Percentiles rank a stretch among this genome's conserved stretches.
Evolutionary conservation across 2,797 vertebrate species (phyloP).

Genomic region (Anabacerthia variegaticeps): DNA sequence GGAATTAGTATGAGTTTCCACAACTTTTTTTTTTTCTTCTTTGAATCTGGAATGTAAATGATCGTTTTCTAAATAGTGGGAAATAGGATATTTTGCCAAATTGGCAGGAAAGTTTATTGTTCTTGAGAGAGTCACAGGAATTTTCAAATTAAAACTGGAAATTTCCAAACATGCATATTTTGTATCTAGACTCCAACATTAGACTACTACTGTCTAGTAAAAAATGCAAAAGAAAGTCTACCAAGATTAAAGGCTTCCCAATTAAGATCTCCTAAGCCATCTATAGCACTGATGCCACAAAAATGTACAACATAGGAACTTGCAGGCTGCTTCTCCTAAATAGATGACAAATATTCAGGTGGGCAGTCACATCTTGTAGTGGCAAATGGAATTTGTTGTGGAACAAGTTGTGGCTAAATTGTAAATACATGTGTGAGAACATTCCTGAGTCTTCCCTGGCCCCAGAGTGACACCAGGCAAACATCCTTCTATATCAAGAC

Average conservation of each 20-base stretch:
- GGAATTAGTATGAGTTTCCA: neutral
- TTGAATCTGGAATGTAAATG: neutral
- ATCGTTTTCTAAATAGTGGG: neutral
- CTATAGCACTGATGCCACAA: neutral
- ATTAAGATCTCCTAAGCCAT: neutral
- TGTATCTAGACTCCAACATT: neutral
- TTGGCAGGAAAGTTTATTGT: neutral
- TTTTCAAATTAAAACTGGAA: neutral
- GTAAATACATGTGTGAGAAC: neutral
- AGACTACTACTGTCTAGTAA: neutral
- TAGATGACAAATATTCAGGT: neutral
- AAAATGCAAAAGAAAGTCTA: neutral
- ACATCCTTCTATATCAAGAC: accelerated
- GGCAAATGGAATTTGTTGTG: neutral
- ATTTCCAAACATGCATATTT: neutral
- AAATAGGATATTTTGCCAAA: neutral
- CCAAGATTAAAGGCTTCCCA: neutral
- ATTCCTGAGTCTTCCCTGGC: neutral
- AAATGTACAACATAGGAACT: neutral
- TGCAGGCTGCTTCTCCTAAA: neutral
- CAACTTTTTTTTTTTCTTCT: neutral
- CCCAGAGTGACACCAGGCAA: neutral
- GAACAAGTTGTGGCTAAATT: neutral
- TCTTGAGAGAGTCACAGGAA: neutral
- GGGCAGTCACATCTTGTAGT: neutral